A percentile compares a stretch with the other conserved stretches of the same genome.
These are phyloP conservation scores for Cotesia typhae DNA, from an alignment of 1,140 invertebrate genomes.

Conservation along the genomic window DNA sequence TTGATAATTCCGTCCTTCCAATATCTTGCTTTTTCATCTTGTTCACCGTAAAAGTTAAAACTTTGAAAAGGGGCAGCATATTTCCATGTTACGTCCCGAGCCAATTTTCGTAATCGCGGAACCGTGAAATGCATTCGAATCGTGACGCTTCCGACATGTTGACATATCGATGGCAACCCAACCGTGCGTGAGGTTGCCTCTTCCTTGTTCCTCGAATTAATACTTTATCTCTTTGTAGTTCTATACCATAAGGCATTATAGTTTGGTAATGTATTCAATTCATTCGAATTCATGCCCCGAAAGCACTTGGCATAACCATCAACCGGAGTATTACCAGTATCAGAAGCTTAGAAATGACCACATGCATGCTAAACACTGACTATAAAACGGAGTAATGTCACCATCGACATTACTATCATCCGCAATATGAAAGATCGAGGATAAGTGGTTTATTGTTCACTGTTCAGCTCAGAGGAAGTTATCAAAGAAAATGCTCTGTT, in stretches of 20 bases:
- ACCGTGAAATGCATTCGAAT: conserved; percentile 51
- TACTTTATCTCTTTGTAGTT: too few species aligned
- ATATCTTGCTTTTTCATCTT: too few species aligned
- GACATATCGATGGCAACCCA: conserved; percentile 39
- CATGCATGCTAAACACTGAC: conserved; percentile 55
- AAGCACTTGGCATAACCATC: not conserved
- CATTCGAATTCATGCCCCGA: not conserved
- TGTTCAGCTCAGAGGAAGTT: too few species aligned
- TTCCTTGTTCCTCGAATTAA: conserved; percentile 1
- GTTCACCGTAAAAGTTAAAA: too few species aligned
- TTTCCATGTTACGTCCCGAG: conserved; percentile 38
- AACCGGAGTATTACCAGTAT: conserved; percentile 17
- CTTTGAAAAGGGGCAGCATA: conserved; percentile 9
- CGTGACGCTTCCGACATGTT: conserved; percentile 36
- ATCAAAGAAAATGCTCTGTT: too few species aligned
- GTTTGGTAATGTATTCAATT: not conserved
- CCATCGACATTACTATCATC: too few species aligned
- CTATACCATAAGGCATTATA: not conserved
- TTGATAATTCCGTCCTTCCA: too few species aligned
- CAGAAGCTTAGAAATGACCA: conserved; percentile 56
- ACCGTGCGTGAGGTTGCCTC: conserved; percentile 34
- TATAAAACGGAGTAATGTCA: too few species aligned
- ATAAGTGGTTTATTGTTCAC: too few species aligned
- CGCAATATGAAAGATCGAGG: too few species aligned
- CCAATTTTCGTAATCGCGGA: conserved; percentile 47